Base-by-base conservation (phyloP, 1,140 invertebrate species). In the Hydropsyche tenuis region DNA sequence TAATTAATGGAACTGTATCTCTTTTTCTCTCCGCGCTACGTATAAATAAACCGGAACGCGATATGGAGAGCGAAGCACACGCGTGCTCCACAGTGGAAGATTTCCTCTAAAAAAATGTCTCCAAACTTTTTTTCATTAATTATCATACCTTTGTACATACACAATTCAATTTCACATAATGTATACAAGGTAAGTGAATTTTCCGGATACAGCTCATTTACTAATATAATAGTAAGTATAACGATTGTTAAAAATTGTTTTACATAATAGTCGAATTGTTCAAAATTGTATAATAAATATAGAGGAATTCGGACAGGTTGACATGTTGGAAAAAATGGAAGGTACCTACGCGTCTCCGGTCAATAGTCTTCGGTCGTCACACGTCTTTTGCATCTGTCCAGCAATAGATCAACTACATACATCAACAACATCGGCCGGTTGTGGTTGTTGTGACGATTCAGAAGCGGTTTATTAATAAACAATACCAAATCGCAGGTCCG, bases 381-480 rank as follows among this genome's bases (percentile, higher is more conserved):
- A 20, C 46, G 63, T 65, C 63, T 25, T 65, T 5, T 22, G 22
- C 68, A 70, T 70, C 68, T 70, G 68, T 56, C 45, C 27, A 25
- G 16, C 22, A 18, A 56, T 70, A 70, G 22, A 23, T 70, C 68
- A 70, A 37, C 30, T 9, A 37, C 30, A 37, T 37, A 37, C 30
- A 37, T 37, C 30, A 37, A 4, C 30, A 37, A 37, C 30, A 37
- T 37, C 25, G 48, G 18, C 18, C 3, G 11, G 48, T 48, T 16
- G n/a, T 66, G 66, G 51, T 53, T 60, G 48, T 70, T 27, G 68
- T 56, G 68, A 70, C 68, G 68, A 70, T 70, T 70, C 65, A 22
- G 65, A 48, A 37, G 65, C 43, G 23, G 68, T 70, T 65, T 70
- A 70, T 70, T 70, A 70, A 70, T 70, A 70, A 70, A 70, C 68